phyloP scores from a whole-genome alignment of 1,140 invertebrate species.

The Himalopsyche phryganea region DNA sequence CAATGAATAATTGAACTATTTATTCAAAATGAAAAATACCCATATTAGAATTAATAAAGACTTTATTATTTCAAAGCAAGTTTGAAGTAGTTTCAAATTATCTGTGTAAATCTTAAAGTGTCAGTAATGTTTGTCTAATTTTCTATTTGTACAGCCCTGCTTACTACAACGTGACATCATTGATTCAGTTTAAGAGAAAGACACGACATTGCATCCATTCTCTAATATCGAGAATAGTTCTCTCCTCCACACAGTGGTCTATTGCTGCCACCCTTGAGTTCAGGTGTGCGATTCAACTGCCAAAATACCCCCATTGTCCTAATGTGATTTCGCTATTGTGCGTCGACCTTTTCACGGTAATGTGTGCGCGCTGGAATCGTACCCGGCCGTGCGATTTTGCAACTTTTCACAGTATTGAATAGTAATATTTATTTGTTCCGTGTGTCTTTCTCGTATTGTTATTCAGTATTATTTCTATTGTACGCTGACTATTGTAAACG shows the following conservation, averaged over 20 bases:
- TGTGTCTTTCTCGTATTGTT: slow-evolving; percentile 33
- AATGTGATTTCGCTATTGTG: slow-evolving; percentile 32
- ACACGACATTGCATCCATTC: not conserved
- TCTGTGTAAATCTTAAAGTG: too few species aligned
- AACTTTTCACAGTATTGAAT: slow-evolving; percentile 33
- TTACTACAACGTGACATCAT: too few species aligned
- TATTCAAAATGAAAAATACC: too few species aligned
- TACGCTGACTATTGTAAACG: slow-evolving; percentile 30
- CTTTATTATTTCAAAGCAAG: too few species aligned
- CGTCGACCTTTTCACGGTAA: slow-evolving; percentile 7
- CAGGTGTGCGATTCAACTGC: slow-evolving; percentile 33
- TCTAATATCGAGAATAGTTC: not conserved
- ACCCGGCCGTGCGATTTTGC: slow-evolving; percentile 26
- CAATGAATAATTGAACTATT: too few species aligned
- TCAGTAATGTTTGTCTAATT: too few species aligned
- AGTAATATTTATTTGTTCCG: slow-evolving; percentile 35
- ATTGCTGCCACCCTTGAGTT: slow-evolving; percentile 26
- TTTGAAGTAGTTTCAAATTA: too few species aligned
- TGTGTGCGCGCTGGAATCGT: slow-evolving; percentile 5
- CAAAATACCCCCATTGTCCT: slow-evolving; percentile 33
- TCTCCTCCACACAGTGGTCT: not conserved
- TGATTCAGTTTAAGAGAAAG: too few species aligned
- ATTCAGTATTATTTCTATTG: slow-evolving; percentile 29
- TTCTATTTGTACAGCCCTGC: too few species aligned
- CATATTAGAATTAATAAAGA: too few species aligned